phyloP scores from a whole-genome alignment of 2,113 vertebrate species.

The Prunella fulvescens region DNA sequence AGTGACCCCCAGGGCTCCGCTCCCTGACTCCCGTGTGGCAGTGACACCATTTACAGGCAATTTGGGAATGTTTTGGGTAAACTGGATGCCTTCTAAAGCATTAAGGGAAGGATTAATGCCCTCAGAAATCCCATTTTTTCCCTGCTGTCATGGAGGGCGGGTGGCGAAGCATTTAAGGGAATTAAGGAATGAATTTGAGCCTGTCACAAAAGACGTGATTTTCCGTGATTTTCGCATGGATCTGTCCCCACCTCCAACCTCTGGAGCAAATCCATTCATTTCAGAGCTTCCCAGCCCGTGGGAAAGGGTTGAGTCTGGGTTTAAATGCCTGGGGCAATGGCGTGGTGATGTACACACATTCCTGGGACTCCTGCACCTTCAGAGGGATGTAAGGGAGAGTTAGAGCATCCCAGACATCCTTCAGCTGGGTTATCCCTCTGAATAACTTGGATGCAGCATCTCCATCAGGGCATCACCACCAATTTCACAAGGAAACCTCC shows the following conservation, averaged over 20 bases:
- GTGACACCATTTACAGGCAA: neutral
- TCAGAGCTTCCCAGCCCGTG: neutral
- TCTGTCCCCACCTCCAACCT: neutral
- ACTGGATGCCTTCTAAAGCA: neutral
- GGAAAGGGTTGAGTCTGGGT: neutral
- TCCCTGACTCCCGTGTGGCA: neutral
- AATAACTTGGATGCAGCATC: neutral
- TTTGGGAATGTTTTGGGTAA: neutral
- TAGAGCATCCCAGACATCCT: neutral
- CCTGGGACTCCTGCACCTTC: neutral
- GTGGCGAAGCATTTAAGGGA: neutral
- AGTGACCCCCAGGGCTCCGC: fast-evolving
- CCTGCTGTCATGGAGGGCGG: neutral
- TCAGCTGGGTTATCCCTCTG: neutral
- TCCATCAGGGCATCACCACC: neutral
- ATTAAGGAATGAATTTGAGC: neutral
- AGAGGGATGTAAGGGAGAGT: neutral
- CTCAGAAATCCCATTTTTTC: neutral
- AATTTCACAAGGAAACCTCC: neutral
- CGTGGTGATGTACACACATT: fast-evolving
- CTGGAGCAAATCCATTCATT: neutral
- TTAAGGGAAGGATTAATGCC: neutral
- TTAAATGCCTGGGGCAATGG: neutral
- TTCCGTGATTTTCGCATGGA: fast-evolving
- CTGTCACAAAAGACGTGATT: neutral